Base-by-base conservation (phyloP, 2,797 vertebrate species). In the Artibeus jamaicensis region DNA sequence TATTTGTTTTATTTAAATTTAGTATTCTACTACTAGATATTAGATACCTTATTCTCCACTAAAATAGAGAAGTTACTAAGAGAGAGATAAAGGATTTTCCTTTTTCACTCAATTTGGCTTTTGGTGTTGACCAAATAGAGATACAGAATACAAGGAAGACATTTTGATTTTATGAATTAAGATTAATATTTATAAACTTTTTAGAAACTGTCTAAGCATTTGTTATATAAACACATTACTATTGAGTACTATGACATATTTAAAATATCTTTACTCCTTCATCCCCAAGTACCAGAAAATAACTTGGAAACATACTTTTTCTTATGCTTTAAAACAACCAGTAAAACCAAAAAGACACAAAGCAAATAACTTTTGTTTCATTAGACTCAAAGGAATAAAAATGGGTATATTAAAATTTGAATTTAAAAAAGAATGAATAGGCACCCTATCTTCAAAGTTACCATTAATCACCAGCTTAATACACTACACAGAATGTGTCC, bases 401-500 rank as follows among this genome's bases (percentile, higher is more conserved):
- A 39, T 89, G 19, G 57, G 42, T 0, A 53, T 89, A 79, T 95
- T 96, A 55, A 77, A 96, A 87, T 86, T 93, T 97, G 50, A 95
- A 94, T 68, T n/a, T 22, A 5, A 62, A 97, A 34, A 53, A 81
- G 15, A 87, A 83, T 55, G 59, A 59, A 48, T 74, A 92, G 32
- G 76, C 67, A 94, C 12, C 8, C 46, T 81, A 37, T 82, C 79
- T 97, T 97, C 76, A 97, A 71, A 86, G 6, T 11, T 94, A 83
- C 50, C 88, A 10, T 83, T 96, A 96, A 97, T 89, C 96, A 88
- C 57, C 67, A 96, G 89, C 62, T 97, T 94, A 97, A 90, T 98
- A 98, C 96, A 57, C 98, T 98, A 88, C 91, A 79, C 97, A 97
- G 94, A 92, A 90, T 94, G 5, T 83, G n/a, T 94, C 93, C 53